A percentile compares a stretch with the other conserved stretches of the same genome.
Conservation (phyloP, 2,113 vertebrate species). For the Pachyramphus minor region DNA sequence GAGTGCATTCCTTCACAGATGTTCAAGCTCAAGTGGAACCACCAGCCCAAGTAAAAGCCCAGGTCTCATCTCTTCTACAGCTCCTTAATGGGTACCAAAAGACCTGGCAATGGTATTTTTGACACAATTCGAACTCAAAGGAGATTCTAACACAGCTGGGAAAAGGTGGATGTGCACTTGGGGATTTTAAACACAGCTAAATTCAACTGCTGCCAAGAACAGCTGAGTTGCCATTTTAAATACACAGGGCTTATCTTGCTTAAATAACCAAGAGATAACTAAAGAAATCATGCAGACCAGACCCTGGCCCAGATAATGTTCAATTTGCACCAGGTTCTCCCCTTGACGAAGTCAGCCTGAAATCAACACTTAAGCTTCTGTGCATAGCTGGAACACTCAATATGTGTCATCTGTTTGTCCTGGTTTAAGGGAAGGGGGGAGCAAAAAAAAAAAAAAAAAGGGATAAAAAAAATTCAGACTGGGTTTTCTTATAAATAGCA, state of each 20-base stretch:
- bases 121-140: rapidly evolving
- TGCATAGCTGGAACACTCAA: not conserved
- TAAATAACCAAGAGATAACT: not conserved
- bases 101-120: not conserved
- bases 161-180: not conserved
- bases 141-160: not conserved
- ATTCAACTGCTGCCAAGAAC: not conserved
- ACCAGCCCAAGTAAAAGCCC: not conserved
- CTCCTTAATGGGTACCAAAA: not conserved
- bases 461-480: not conserved
- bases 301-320: not conserved
- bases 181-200: not conserved
- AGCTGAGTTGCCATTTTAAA: not conserved
- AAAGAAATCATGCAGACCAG: not conserved
- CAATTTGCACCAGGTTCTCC: not conserved
- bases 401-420: not conserved
- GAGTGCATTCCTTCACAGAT: rapidly evolving
- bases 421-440: not conserved
- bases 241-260: not conserved
- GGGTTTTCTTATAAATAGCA: slow-evolving; percentile 4
- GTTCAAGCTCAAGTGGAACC: not conserved
- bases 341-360: not conserved
- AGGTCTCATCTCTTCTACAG: not conserved
- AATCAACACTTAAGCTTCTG: not conserved
- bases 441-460: not conserved